phyloP scores from a whole-genome alignment of 2,888 invertebrate species.

The Dendrolimus houi region DNA sequence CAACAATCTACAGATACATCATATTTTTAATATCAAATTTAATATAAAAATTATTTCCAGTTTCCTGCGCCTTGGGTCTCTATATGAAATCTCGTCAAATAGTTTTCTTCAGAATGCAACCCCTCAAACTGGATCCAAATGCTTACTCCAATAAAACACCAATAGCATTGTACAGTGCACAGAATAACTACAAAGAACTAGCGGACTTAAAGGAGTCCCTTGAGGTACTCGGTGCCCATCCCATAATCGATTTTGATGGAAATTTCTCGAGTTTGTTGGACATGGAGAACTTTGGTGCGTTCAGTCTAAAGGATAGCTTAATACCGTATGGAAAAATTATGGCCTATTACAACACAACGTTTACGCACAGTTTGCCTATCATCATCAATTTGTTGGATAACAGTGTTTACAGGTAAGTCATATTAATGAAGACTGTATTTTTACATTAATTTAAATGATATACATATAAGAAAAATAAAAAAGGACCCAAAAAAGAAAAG shows the following conservation, averaged over 20 bases:
- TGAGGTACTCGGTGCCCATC: slow-evolving; percentile 50
- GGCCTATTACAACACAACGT: slow-evolving; percentile 86
- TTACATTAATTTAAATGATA: too few relatives aligned
- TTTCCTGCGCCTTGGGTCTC: slow-evolving; percentile 81
- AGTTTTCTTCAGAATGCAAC: slow-evolving; percentile 78
- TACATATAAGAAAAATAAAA: too few relatives aligned
- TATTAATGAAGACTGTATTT: not conserved
- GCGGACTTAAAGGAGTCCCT: slow-evolving; percentile 47
- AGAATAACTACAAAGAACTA: slow-evolving; percentile 49
- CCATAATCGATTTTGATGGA: slow-evolving; percentile 77
- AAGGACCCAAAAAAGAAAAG: too few relatives aligned
- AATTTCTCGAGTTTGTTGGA: slow-evolving; percentile 79
- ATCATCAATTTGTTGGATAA: slow-evolving; percentile 84
- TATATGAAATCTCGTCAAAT: slow-evolving; percentile 79
- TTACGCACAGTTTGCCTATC: slow-evolving; percentile 86
- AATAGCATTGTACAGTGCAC: slow-evolving; percentile 78
- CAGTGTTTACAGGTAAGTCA: slow-evolving; percentile 79
- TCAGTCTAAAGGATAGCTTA: slow-evolving; percentile 75
- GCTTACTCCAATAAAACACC: slow-evolving; percentile 78
- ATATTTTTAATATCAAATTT: not conserved
- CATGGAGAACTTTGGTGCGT: slow-evolving; percentile 81
- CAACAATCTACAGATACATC: too few relatives aligned
- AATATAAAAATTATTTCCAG: slow-evolving; percentile 30
- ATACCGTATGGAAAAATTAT: slow-evolving; percentile 75
- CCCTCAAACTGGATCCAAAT: slow-evolving; percentile 77